Evolutionary conservation across 2,888 invertebrate genomes (phyloP).

Genomic region (Tyria jacobaeae): DNA sequence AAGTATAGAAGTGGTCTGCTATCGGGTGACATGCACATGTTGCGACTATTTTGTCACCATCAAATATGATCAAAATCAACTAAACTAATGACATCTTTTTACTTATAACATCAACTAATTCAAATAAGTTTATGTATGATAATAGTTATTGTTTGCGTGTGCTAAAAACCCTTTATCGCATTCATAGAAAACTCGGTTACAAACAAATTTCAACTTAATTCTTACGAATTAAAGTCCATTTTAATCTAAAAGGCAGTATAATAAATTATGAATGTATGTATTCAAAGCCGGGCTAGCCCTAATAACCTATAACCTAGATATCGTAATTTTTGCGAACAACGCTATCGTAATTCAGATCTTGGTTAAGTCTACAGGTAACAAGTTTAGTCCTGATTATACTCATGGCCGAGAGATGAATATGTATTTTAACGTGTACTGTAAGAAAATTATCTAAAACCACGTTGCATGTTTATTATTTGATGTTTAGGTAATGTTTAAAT

Average conservation of each 20-base stretch:
- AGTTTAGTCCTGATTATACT: neutral
- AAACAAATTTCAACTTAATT: conserved; percentile 25
- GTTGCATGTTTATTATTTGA: no score
- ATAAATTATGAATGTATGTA: conserved; percentile 33
- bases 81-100: neutral
- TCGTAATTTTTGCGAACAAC: conserved; percentile 15
- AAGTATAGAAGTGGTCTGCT: no score
- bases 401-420: no score
- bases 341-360: conserved; percentile 4
- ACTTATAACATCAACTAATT: neutral
- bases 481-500: neutral
- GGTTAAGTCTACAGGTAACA: neutral
- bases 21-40: no score
- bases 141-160: neutral
- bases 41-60: neutral
- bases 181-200: conserved; percentile 19
- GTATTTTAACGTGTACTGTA: no score
- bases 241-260: conserved; percentile 8
- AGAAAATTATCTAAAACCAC: no score
- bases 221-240: neutral
- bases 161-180: conserved; percentile 10
- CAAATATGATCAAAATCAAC: neutral
- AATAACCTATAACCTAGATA: conserved; percentile 30
- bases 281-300: conserved; percentile 10
- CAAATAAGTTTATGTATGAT: neutral